phyloP scores from a whole-genome alignment of 2,888 invertebrate species.

The Heteromurus nitidus region DNA sequence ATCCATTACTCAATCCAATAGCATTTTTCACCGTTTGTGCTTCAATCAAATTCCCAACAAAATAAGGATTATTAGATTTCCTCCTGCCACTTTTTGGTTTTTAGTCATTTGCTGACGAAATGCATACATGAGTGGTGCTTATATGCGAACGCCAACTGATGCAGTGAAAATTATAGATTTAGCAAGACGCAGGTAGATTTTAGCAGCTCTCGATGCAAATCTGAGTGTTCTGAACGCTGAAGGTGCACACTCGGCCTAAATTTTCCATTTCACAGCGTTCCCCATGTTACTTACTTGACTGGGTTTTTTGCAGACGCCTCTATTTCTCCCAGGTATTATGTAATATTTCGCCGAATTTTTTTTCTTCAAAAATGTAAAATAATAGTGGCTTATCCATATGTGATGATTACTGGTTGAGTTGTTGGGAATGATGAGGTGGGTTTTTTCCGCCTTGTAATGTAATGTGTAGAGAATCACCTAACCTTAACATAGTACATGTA shows the following conservation, averaged over 20 bases:
- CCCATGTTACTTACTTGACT: neutral
- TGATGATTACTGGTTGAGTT: slow-evolving; percentile 17
- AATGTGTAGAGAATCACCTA: neutral
- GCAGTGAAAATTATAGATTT: slow-evolving; percentile 9
- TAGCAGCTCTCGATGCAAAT: neutral
- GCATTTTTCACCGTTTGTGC: too few species aligned
- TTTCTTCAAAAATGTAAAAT: neutral
- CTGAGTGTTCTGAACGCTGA: too few species aligned
- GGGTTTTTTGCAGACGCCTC: neutral
- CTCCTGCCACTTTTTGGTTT: too few species aligned
- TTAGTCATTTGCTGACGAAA: slow-evolving; percentile 8
- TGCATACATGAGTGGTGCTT: too few species aligned
- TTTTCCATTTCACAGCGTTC: neutral
- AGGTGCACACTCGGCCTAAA: too few species aligned
- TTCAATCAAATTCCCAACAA: too few species aligned
- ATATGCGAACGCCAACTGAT: neutral
- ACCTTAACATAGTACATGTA: slow-evolving; percentile 26
- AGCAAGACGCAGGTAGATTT: neutral
- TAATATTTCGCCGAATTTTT: slow-evolving; percentile 2
- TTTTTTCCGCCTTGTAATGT: neutral
- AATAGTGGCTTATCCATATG: neutral
- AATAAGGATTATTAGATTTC: too few species aligned
- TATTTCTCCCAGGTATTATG: neutral
- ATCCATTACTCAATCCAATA: too few species aligned
- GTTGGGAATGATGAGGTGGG: slow-evolving; percentile 19